Evolutionary conservation across 2,113 vertebrate species (phyloP), one percentile per base, ranked within the genome.

Genomic region (Engystomops pustulosus): DNA sequence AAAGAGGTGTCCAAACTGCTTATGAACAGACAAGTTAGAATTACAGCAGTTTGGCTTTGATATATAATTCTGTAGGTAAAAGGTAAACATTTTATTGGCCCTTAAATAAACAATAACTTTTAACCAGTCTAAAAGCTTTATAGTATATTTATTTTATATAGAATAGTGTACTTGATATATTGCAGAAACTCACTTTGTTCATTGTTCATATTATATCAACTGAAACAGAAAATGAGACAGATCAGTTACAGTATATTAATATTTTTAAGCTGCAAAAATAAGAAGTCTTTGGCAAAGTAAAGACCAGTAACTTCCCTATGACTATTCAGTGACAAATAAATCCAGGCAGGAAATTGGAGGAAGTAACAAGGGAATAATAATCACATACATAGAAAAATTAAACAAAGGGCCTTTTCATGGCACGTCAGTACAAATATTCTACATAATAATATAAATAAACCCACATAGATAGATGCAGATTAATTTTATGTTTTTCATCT

Each of bases 401-500:
- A 79, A 85, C 83, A 85, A 85, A 79, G 75, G 75, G n/a, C 79
- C 83, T 79, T 79, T 85, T 85, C 83, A 85, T 79, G 74, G 32
- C 1, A 60, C 51, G 79, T 79, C 83, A 70, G 74, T 55, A 55
- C 74, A 85, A 78, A 85, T 85, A 85, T 79, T 85, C 68, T 85
- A 85, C 75, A 85, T 79, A 85, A 85, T 79, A 84, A 84, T 77
- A 79, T 51, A 85, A 85, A 85, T 85, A 85, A 70, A 78, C 47
- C 83, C 32, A 58, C 55, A 36, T 23, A 79, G 62, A 79, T 58
- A 79, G 83, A 70, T 79, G 53, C 75, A 85, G 62, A 79, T 79
- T 85, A 85, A 85, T 85, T 85, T 85, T 58, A 53, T 77, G 14
- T 53, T 78, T 89, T 85, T 68, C 75, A 23, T 85, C 86, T 90